Evolutionary conservation across 2,888 invertebrate genomes (phyloP).

Genomic region (Melieria picta): DNA sequence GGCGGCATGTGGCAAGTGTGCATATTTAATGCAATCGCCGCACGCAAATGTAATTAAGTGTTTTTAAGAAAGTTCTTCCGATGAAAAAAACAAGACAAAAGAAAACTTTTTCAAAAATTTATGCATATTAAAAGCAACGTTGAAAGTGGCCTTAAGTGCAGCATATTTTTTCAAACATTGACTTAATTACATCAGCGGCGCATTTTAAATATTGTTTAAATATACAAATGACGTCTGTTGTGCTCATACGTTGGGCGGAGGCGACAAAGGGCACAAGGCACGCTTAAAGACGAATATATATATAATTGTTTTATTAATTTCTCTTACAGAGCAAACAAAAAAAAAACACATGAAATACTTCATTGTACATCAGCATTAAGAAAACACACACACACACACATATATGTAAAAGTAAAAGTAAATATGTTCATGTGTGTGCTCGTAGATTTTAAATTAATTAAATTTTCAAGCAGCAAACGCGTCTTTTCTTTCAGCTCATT

Average conservation of each 20-base stretch:
- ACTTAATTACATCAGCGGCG: neutral
- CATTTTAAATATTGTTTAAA: neutral
- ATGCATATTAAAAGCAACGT: too few species aligned
- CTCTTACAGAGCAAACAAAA: neutral
- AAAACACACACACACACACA: slow-evolving; percentile 1
- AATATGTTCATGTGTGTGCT: neutral
- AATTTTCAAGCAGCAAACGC: slow-evolving; percentile 15
- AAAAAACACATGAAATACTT: neutral
- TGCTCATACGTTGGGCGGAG: neutral
- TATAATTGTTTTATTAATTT: neutral
- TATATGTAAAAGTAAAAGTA: neutral
- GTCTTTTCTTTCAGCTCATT: slow-evolving; percentile 22
- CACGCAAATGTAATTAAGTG: slow-evolving; percentile 30
- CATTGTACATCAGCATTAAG: neutral
- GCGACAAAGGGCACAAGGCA: neutral
- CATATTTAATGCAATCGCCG: slow-evolving; percentile 7
- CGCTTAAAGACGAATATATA: neutral
- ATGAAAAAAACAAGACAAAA: neutral
- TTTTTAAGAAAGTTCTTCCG: neutral
- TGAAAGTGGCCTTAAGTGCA: too few species aligned
- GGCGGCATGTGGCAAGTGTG: too few species aligned
- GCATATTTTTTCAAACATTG: too few species aligned
- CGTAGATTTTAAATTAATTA: slow-evolving; percentile 17
- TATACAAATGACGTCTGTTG: neutral
- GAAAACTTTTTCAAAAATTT: too few species aligned